Evolutionary conservation across 1,140 invertebrate species (phyloP), one percentile per base, ranked within the genome.

Genomic region (Thalassaphorura encarpata): DNA sequence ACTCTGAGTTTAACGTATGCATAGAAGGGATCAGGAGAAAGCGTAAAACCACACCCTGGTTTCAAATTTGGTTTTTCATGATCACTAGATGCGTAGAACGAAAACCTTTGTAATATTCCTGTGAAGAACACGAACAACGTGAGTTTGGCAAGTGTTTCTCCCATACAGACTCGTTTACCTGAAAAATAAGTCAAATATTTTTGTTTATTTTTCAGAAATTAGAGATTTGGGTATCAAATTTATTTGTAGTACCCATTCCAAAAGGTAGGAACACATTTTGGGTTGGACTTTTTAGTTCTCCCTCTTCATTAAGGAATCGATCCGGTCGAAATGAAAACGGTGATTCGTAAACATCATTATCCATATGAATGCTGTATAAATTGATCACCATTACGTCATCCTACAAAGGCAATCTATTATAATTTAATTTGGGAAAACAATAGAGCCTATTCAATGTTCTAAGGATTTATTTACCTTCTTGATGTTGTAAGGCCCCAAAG

Each of bases 81-180:
- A 4, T 52, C 18, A 1, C 29, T 26, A 29, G 49, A 18, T 11
- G 40, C 33, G 6, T 73, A 68, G 66, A 90, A 80, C 3, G 77
- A 78, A 57, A 87, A 91, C 46, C 77, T 79, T 70, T 93, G 89
- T 46, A 94, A 69, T 23, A 93, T 70, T 0, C 80, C 77, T 2
- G 86, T 79, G 2, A 81, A 83, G 66, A 91, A 87, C 19, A 92
- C 67, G 64, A 94, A 94, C 13, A 94, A 76, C 64, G 91, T 92
- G 56, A 85, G 82, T 63, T 81, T 83, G 1, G 87, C 89, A 48
- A 94, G 68, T 19, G 80, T 73, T 72, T 93, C 88, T 11, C 90
- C 90, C 67, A 91, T 82, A 66, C 90, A 95, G 36, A 83, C 79
- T 68, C 84, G 83, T 65, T 84, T 88, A 13, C 82, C 82, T 82